phyloP scores from a whole-genome alignment of 2,888 invertebrate species.

The Drosophila paranaensis region DNA sequence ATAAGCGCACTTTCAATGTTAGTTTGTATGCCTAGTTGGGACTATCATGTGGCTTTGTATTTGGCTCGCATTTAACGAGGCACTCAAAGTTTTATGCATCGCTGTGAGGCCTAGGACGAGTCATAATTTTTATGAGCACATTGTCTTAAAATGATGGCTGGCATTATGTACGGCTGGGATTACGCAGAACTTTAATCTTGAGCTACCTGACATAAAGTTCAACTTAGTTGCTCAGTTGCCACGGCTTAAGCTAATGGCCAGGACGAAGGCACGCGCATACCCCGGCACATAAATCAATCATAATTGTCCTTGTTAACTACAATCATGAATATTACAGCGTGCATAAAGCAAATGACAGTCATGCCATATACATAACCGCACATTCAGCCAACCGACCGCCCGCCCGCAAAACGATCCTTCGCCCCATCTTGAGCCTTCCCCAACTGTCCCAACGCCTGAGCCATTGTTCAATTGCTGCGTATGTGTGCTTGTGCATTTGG shows the following conservation, averaged over 20 bases:
- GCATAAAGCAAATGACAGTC: conserved; percentile 80
- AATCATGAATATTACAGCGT: conserved; percentile 78
- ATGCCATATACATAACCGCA: conserved; percentile 59
- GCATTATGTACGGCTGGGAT: conserved; percentile 32
- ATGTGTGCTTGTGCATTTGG: conserved; percentile 38
- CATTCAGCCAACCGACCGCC: conserved; percentile 13
- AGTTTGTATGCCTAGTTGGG: conserved; percentile 42
- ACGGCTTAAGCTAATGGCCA: conserved; percentile 55
- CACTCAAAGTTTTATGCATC: conserved; percentile 60
- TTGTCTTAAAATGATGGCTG: conserved; percentile 50
- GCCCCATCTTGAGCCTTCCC: neutral
- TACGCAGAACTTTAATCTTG: conserved; percentile 47
- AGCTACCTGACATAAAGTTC: conserved; percentile 53
- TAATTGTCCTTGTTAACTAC: conserved; percentile 81
- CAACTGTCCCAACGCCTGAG: conserved; percentile 30
- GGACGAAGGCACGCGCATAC: conserved; percentile 50
- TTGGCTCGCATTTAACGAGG: conserved; percentile 60
- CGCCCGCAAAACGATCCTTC: neutral
- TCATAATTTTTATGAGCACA: conserved; percentile 60
- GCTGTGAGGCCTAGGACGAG: conserved; percentile 47
- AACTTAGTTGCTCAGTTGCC: conserved; percentile 47
- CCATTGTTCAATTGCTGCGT: conserved; percentile 28
- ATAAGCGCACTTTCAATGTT: conserved; percentile 49
- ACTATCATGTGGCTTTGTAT: conserved; percentile 39
- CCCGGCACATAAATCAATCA: conserved; percentile 74